Evolutionary conservation across 2,888 invertebrate genomes (phyloP).

Genomic region (Gari tellinella): DNA sequence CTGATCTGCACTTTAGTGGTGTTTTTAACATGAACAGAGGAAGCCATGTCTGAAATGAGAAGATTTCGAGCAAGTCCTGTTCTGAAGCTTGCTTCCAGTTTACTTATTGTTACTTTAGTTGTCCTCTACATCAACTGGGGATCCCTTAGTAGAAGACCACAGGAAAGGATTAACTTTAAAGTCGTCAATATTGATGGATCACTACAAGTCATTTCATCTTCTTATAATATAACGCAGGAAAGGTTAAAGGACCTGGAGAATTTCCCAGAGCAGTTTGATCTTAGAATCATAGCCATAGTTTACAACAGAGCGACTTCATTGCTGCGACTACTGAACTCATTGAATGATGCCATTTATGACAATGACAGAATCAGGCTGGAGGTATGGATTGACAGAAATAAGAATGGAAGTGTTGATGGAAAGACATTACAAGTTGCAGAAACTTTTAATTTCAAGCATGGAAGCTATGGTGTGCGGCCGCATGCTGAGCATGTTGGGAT

Average conservation of each 20-base stretch:
- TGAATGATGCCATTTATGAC: constrained; percentile 54
- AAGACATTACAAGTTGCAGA: constrained; percentile 25
- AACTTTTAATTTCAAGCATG: constrained; percentile 56
- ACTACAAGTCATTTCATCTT: no score
- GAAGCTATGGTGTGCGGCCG: constrained; percentile 36
- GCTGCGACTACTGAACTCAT: constrained; percentile 51
- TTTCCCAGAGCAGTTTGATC: constrained; percentile 36
- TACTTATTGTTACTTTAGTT: no score
- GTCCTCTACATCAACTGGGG: no score
- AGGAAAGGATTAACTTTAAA: no score
- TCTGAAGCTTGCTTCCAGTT: no score
- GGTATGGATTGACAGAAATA: constrained; percentile 65
- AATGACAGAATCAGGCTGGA: constrained; percentile 54
- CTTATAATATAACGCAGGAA: no score
- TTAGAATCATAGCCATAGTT: constrained; percentile 57
- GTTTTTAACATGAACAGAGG: no score
- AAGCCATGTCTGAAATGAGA: no score
- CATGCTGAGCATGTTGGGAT: constrained; percentile 64
- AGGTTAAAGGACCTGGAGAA: neutral
- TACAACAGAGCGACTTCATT: constrained; percentile 59
- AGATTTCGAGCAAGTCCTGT: no score
- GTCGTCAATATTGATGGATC: no score
- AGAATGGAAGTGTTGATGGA: constrained; percentile 40
- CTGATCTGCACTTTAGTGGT: no score
- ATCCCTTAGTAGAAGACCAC: no score